phyloP scores from a whole-genome alignment of 1,140 invertebrate genomes.

The Eupristina koningsbergeri region DNA sequence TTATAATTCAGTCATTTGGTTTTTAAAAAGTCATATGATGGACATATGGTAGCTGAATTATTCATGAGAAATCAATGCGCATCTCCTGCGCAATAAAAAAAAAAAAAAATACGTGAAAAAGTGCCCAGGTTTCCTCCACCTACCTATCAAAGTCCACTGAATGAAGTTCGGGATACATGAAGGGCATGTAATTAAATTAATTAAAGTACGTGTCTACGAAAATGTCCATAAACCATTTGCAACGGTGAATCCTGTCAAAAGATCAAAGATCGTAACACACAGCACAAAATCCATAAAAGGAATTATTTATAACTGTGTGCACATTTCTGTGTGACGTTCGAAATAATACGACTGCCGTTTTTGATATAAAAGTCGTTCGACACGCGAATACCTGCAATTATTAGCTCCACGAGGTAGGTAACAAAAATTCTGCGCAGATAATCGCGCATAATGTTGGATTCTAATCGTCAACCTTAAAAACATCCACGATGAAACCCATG shows the following conservation, averaged over 20 bases:
- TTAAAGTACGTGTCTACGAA: not conserved
- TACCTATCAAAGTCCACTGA: not conserved
- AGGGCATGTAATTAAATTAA: conserved; percentile 21
- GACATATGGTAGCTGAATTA: not conserved
- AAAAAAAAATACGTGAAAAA: no score
- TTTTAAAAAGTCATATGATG: not conserved
- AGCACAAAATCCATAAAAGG: not conserved
- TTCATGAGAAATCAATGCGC: no score
- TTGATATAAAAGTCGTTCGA: not conserved
- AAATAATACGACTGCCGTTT: not conserved
- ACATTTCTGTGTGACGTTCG: not conserved
- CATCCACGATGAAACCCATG: not conserved
- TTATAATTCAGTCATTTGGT: no score
- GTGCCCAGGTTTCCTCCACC: not conserved
- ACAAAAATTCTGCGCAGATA: not conserved
- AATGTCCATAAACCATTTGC: not conserved
- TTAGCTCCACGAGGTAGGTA: not conserved
- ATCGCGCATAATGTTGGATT: not conserved
- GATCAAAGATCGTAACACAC: not conserved
- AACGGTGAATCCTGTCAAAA: not conserved
- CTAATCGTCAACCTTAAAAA: not conserved
- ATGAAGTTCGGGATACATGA: not conserved
- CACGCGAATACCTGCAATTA: not conserved
- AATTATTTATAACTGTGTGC: not conserved
- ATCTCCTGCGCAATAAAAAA: no score